Conservation (phyloP, 2,113 vertebrate genomes). For the Perca fluviatilis region DNA sequence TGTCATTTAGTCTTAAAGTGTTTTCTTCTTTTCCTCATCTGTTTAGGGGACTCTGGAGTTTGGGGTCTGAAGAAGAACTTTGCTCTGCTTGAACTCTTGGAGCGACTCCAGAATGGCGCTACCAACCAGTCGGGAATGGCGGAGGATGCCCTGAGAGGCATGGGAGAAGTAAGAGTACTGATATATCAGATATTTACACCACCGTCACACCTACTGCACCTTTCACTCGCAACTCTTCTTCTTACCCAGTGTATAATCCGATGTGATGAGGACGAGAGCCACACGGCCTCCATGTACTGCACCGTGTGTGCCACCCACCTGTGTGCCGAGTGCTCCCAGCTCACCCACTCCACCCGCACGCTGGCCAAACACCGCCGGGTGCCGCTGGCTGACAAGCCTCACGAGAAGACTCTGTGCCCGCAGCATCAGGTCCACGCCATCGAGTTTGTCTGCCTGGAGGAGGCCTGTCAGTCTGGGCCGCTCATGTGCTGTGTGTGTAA, state of each 20-base stretch:
- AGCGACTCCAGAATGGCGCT: conserved; percentile 96
- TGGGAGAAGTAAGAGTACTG: conserved; percentile 90
- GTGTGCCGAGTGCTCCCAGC: conserved; percentile 95
- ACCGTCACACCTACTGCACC: neutral
- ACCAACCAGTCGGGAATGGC: conserved; percentile 89
- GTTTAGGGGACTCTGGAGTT: conserved; percentile 94
- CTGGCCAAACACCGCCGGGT: conserved; percentile 96
- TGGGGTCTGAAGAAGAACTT: conserved; percentile 99
- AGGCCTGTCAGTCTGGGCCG: conserved; percentile 91
- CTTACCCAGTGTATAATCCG: conserved; percentile 90
- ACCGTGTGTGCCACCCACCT: conserved; percentile 98
- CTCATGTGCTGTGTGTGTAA: conserved; percentile 99
- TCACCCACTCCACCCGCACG: conserved; percentile 97
- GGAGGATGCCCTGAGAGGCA: conserved; percentile 91
- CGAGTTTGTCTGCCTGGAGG: conserved; percentile 98
- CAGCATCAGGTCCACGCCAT: conserved; percentile 99
- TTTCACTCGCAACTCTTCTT: neutral
- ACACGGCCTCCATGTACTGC: conserved; percentile 95
- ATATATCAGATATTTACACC: neutral
- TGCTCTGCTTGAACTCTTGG: conserved; percentile 95
- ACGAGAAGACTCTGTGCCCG: conserved; percentile 96
- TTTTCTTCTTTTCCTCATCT: neutral
- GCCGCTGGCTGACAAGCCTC: conserved; percentile 97
- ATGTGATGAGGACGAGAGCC: conserved; percentile 97
- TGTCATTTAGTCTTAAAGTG: neutral